Base-by-base conservation (phyloP, 2,113 vertebrate species). In the Hemichromis elongatus region DNA sequence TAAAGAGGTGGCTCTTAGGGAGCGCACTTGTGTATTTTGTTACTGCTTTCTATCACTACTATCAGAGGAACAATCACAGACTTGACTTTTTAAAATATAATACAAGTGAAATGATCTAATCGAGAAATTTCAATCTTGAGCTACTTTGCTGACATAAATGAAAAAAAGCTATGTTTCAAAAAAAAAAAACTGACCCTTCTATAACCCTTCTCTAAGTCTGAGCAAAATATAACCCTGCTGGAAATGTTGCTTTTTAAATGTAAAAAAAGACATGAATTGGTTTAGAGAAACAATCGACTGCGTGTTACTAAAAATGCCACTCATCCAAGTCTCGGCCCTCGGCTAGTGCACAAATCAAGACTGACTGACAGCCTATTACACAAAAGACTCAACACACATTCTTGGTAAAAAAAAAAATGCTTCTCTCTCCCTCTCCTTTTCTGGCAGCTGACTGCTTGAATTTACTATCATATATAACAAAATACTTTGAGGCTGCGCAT, bases 231-330 rank as follows among this genome's bases (percentile, higher is more conserved):
- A 86, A 45, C 70, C 50, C 56, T 24, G 9, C 33, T 45, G 28
- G 78, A 89, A 90, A 86, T 13, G n/a, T 28, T 75, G 70, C 10
- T 84, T 83, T 85, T 61, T 11, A 50, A 57, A 54, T 45, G n/a
- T 24, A 30, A 79, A 83, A 66, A 75, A 45, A 83, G 35, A 77
- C 79, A 77, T 28, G 63, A 83, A 89, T 83, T 40, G 47, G 45
- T 83, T 53, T 50, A 47, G 61, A 90, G 83, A 86, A 86, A 88
- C 33, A 21, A 85, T 91, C 84, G 82, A 85, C 68, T 75, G 66
- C 21, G 37, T 47, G 84, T 90, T 88, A 77, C 81, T 77, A 88
- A 90, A 92, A 89, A 80, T 24, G 80, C 77, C 92, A 86, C 61
- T 88, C 73, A 83, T 82, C 55, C 54, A 47, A 66, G 81, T 66